phyloP scores from a whole-genome alignment of 2,113 vertebrate species.

The Clinocottus analis region DNA sequence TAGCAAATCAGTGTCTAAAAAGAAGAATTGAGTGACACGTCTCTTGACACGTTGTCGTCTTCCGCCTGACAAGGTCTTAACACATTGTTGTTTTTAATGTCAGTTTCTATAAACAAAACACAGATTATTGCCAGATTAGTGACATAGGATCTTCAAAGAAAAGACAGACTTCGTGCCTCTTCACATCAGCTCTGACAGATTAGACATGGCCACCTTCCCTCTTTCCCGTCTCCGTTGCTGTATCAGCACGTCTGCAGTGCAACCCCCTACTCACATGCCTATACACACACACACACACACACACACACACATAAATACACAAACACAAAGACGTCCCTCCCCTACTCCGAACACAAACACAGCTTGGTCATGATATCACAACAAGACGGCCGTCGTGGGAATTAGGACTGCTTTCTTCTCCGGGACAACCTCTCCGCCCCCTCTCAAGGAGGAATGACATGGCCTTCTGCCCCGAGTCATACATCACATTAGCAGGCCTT shows the following conservation, averaged over 20 bases:
- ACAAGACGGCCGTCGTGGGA: constrained; percentile 62
- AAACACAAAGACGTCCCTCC: constrained; percentile 57
- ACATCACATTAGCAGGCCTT: constrained; percentile 69
- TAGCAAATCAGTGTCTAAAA: neutral
- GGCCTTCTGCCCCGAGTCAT: constrained; percentile 65
- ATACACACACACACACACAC: constrained; percentile 34
- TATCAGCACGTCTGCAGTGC: constrained; percentile 43
- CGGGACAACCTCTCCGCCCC: constrained; percentile 33
- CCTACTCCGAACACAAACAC: constrained; percentile 65
- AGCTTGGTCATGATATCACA: constrained; percentile 70
- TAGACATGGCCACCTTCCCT: constrained; percentile 43
- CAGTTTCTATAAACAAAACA: neutral
- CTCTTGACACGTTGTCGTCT: neutral
- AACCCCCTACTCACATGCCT: constrained; percentile 6
- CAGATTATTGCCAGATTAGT: constrained; percentile 15
- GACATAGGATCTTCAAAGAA: constrained; percentile 46
- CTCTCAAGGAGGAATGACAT: constrained; percentile 64
- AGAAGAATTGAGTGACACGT: neutral
- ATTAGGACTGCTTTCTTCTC: constrained; percentile 57
- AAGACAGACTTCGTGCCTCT: constrained; percentile 28
- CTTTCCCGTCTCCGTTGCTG: constrained; percentile 33
- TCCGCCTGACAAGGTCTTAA: too few relatives aligned
- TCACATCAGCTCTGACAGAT: constrained; percentile 45
- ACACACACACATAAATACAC: constrained; percentile 48
- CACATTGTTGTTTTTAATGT: neutral